phyloP scores from a whole-genome alignment of 2,888 invertebrate species.

The Macaria liturata region DNA sequence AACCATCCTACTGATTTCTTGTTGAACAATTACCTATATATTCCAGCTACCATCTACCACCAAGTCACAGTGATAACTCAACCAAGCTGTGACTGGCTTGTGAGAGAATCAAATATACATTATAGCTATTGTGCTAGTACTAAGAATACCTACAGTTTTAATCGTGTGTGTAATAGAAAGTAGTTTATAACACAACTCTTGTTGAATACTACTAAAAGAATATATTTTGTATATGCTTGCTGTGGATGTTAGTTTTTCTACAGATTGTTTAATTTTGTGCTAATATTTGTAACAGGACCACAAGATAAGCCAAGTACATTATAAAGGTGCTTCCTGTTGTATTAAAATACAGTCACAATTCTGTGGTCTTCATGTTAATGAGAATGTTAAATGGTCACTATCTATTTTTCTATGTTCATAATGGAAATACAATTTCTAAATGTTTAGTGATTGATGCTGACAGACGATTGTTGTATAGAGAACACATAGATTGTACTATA shows the following conservation, averaged over 20 bases:
- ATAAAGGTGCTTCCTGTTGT: constrained; percentile 32
- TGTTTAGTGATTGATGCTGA: constrained; percentile 41
- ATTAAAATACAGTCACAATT: constrained; percentile 27
- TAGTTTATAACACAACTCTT: constrained; percentile 56
- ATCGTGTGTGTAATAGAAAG: background rate
- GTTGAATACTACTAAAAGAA: constrained; percentile 65
- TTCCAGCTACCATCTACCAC: too few relatives aligned
- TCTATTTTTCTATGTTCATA: constrained; percentile 73
- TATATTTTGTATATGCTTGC: constrained; percentile 49
- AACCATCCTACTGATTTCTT: too few relatives aligned
- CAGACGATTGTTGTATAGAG: constrained; percentile 67
- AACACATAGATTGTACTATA: constrained; percentile 68
- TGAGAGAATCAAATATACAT: too few relatives aligned
- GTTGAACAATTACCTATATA: too few relatives aligned
- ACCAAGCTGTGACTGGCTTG: too few relatives aligned
- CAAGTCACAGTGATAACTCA: too few relatives aligned
- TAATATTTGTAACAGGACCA: constrained; percentile 56
- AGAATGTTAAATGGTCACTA: constrained; percentile 58
- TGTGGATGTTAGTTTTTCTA: constrained; percentile 38
- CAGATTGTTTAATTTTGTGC: constrained; percentile 16
- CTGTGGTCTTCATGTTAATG: constrained; percentile 60
- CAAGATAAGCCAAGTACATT: constrained; percentile 40
- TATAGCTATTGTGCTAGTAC: too few relatives aligned
- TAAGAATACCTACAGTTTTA: too few relatives aligned
- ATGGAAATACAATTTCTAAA: constrained; percentile 61